Conservation (phyloP, 2,888 invertebrate genomes). For the Tolmerus cingulatus region DNA sequence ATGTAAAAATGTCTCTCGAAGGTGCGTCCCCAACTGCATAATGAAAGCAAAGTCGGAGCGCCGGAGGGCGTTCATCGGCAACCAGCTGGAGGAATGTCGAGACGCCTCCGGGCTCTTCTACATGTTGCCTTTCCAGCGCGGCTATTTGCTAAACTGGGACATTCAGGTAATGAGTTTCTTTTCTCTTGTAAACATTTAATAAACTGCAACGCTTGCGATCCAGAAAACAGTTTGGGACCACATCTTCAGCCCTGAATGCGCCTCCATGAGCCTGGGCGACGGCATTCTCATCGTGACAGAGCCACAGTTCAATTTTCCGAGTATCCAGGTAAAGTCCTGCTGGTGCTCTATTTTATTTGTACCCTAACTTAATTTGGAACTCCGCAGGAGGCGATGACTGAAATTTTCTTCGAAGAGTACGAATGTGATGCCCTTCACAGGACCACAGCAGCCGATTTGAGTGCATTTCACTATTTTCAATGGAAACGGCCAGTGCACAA, state of each 20-base stretch:
- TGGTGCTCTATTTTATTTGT: constrained; percentile 81
- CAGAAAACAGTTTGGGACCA: constrained; percentile 96
- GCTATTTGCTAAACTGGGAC: constrained; percentile 95
- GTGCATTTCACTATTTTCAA: constrained; percentile 70
- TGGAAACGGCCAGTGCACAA: constrained; percentile 67
- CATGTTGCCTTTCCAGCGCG: constrained; percentile 92
- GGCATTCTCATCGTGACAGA: constrained; percentile 89
- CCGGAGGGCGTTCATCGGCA: constrained; percentile 89
- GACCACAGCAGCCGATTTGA: constrained; percentile 82
- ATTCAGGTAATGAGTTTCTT: constrained; percentile 64
- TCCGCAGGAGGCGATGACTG: constrained; percentile 81
- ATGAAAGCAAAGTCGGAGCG: constrained; percentile 98
- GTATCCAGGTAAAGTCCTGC: constrained; percentile 72
- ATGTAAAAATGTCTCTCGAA: constrained; percentile 53
- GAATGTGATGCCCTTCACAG: constrained; percentile 84
- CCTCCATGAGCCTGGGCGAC: constrained; percentile 78
- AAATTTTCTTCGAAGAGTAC: constrained; percentile 98
- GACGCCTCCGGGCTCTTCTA: constrained; percentile 96
- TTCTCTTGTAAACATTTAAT: not conserved
- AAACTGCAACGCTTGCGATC: constrained; percentile 33
- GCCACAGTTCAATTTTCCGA: constrained; percentile 90
- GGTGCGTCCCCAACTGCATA: constrained; percentile 90
- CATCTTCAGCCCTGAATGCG: constrained; percentile 86
- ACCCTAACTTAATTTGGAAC: constrained; percentile 61
- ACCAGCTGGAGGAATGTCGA: constrained; percentile 95